Evolutionary conservation across 1,140 invertebrate species (phyloP), one percentile per base, ranked within the genome.

Genomic region (Heliothis virescens): DNA sequence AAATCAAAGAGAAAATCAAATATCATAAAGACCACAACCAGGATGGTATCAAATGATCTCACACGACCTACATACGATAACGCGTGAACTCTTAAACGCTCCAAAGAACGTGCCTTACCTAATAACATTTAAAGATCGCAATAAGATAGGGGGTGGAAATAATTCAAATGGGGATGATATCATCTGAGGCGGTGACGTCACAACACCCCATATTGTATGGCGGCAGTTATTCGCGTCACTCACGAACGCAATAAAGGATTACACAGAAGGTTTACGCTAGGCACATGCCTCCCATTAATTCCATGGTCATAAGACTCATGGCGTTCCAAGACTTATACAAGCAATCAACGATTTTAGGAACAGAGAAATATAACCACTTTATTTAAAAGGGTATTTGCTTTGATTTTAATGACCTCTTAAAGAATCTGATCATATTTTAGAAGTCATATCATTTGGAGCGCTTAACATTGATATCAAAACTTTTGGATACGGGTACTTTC

Each of bases 121-220:
- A 71, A 71, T 71, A 71, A 71, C 67, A 53, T 71, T 71, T 71
- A 71, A 71, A 71, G 67, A 71, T 71, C 41, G 67, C 67, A 52
- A 71, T 67, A 67, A 67, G 63, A 67, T 71, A 71, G 67, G 67
- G 21, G 67, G 67, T 52, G 48, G 11, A 29, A 67, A 71, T 71
- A 71, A 71, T 71, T 71, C 67, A 71, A 71, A 71, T 71, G 48
- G 65, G 67, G 67, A 71, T 71, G 67, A 71, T 71, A 71, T 71
- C 67, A 71, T 52, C 63, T 67, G 9, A 67, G 63, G 48, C n/a
- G 65, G 26, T 71, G 67, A 71, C 67, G 67, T 71, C 67, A 71
- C 48, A 15, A 18, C 59, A 26, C 63, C 34, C 63, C 63, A 67
- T 67, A 48, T 67, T 67, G 48, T 71, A 29, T 12, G 18, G n/a